Evolutionary conservation across 2,888 invertebrate species (phyloP), one percentile per base, ranked within the genome.

Genomic region (Meiosimyza platycephala): DNA sequence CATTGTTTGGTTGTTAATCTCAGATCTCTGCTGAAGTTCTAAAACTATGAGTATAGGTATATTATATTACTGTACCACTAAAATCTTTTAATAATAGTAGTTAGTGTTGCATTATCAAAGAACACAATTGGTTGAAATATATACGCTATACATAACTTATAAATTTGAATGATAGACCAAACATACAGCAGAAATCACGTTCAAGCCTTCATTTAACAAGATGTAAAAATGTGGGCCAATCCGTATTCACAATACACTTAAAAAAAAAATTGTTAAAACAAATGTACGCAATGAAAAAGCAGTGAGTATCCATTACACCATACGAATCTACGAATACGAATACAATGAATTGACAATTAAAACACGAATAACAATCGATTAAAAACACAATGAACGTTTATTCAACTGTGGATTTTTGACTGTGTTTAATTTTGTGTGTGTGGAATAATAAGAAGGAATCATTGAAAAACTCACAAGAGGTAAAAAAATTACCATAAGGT

Each of bases 401-500:
- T 64, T 64, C 70, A 70, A 70, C 40, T 70, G 40, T 40, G 9
- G 9, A 63, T 47, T 70, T 52, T 70, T 62, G 62, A 70, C 54
- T 63, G 65, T 54, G 54, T 54, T 54, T 12, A n/a, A 54, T 54
- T 54, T 54, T 54, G 9, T 54, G n/a, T 54, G n/a, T 54, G n/a
- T 59, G 33, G 51, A 57, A 65, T 65, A 71, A 65, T 71, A 65
- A 71, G 28, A 64, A 79, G 78, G 78, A 81, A 80, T 81, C 80
- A 77, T 81, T 80, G 80, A 80, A 82, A 84, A 86, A 86, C 86
- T 86, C 86, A 86, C 86, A 86, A 86, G 86, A 87, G 85, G 85
- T 85, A 85, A 86, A 86, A 79, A 84, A 88, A 89, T 89, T 88
- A 94, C 94, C 96, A 90, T 96, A 96, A 88, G 96, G 95, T 90